These are phyloP conservation scores for Cryptoprocta ferox DNA, from an alignment of 2,797 vertebrate species.

Conservation along the genomic window DNA sequence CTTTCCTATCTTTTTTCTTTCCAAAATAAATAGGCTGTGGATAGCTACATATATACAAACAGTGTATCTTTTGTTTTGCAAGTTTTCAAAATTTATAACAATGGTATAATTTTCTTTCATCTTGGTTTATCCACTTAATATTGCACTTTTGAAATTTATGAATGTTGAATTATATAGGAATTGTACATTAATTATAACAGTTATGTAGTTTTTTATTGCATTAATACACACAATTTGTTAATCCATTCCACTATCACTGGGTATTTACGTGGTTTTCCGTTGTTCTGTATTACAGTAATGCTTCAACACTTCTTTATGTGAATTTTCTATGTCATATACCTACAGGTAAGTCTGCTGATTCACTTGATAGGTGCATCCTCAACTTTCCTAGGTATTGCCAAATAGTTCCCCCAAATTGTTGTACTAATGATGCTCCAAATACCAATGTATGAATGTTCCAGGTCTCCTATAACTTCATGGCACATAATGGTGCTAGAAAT, in stretches of 20 bases:
- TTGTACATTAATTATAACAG: background rate
- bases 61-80: background rate
- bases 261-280: background rate
- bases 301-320: background rate
- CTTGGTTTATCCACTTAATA: background rate
- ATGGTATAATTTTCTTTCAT: background rate
- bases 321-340: background rate
- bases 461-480: background rate
- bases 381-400: background rate
- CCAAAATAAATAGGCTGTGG: background rate
- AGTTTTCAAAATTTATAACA: background rate
- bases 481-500: background rate
- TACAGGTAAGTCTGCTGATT: background rate
- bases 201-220: background rate
- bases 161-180: background rate
- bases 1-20: background rate
- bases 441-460: background rate
- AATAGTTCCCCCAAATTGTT: background rate
- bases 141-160: conserved; percentile 19
- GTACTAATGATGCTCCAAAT: background rate
- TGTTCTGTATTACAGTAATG: conserved; percentile 18
- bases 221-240: background rate
- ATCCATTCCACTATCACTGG: background rate
- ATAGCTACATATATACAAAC: background rate
- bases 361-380: background rate